These are phyloP conservation scores for Amphiprion percula DNA, from an alignment of 2,113 vertebrate species.

Conservation along the genomic window DNA sequence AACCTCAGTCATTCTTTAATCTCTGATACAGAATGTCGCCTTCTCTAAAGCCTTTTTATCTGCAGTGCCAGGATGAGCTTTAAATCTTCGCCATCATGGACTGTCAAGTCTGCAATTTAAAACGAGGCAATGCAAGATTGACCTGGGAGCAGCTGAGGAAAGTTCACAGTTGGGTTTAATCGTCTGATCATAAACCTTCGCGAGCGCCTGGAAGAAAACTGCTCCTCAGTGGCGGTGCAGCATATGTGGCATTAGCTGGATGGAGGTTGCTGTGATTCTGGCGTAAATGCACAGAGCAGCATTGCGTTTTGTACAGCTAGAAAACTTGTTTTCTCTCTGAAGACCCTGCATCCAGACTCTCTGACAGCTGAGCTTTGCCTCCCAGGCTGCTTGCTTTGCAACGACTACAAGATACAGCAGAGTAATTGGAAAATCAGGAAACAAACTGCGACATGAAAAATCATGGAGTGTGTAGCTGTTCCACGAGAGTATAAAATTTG, in stretches of 20 bases:
- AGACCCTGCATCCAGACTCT: constrained; percentile 7
- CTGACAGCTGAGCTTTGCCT: constrained; percentile 23
- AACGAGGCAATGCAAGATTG: not conserved
- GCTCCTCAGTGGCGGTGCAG: not conserved
- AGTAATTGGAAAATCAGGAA: constrained; percentile 44
- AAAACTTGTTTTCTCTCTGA: not conserved
- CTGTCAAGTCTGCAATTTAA: constrained; percentile 32
- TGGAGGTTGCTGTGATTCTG: constrained; percentile 2
- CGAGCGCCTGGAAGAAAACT: not conserved
- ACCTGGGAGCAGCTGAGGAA: constrained; percentile 21
- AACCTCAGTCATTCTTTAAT: constrained; percentile 18
- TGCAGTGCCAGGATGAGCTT: constrained; percentile 6
- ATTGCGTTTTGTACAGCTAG: not conserved
- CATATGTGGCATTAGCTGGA: not conserved
- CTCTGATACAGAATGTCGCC: not conserved
- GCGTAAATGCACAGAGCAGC: not conserved
- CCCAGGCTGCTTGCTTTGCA: constrained; percentile 25
- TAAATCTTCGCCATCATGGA: not conserved
- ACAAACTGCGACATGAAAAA: constrained; percentile 22
- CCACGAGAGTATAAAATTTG: constrained; percentile 7
- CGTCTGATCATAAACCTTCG: constrained; percentile 27
- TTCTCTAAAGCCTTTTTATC: constrained; percentile 30
- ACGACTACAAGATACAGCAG: not conserved
- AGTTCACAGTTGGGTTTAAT: constrained; percentile 24
- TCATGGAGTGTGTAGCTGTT: not conserved